Percentiles rank a stretch among this genome's conserved stretches.
phyloP scores from a whole-genome alignment of 1,140 invertebrate species.

The Bicyclus anynana region DNA sequence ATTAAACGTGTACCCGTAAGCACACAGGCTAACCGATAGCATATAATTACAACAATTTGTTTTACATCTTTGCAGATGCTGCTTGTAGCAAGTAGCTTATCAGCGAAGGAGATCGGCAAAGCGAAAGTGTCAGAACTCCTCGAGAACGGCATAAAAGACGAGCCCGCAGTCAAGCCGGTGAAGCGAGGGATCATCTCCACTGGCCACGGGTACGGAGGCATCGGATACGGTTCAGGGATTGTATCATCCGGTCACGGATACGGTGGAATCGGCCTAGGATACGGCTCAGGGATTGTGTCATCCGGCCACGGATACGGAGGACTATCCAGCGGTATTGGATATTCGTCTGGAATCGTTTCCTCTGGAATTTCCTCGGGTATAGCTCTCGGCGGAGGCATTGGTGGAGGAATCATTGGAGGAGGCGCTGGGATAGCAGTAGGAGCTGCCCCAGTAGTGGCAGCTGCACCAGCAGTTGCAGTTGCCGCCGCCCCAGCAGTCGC shows the following conservation, averaged over 20 bases:
- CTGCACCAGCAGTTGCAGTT: slow-evolving; percentile 51
- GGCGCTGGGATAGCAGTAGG: slow-evolving; percentile 23
- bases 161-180: slow-evolving; percentile 42
- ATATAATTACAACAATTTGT: background rate
- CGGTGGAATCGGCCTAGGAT: slow-evolving; percentile 11
- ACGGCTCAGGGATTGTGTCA: too few species aligned
- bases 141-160: slow-evolving; percentile 57
- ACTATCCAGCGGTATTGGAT: slow-evolving; percentile 27
- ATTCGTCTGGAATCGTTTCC: background rate
- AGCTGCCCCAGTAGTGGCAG: slow-evolving; percentile 38
- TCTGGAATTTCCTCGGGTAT: background rate
- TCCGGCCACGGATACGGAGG: too few species aligned
- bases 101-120: slow-evolving; percentile 53
- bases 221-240: slow-evolving; percentile 19
- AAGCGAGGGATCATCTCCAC: slow-evolving; percentile 48
- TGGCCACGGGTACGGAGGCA: slow-evolving; percentile 20
- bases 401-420: slow-evolving; percentile 14
- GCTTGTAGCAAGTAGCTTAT: slow-evolving; percentile 51
- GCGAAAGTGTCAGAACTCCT: slow-evolving; percentile 56
- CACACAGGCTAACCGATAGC: too few species aligned
- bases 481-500: slow-evolving; percentile 42
- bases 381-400: slow-evolving; percentile 17
- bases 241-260: background rate
- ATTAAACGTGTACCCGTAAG: too few species aligned
- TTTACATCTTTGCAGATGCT: slow-evolving; percentile 54